These are phyloP conservation scores for Dryococelus australis DNA, from an alignment of 2,888 invertebrate species.

Conservation along the genomic window DNA sequence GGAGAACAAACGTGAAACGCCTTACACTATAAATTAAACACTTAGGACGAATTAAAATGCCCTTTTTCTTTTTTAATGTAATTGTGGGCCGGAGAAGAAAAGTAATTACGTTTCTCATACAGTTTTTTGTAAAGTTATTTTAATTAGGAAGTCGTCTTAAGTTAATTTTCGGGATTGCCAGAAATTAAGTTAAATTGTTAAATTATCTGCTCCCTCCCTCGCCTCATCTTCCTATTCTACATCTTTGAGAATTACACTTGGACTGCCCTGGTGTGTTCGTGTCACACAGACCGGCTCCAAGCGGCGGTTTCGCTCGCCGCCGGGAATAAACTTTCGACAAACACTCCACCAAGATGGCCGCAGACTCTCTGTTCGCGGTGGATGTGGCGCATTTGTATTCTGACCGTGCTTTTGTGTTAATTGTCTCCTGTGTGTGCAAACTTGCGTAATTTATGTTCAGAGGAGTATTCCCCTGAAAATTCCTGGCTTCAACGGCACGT, in stretches of 20 bases:
- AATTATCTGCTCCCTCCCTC: not conserved
- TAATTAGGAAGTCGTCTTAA: slow-evolving; percentile 8
- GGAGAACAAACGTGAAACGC: not conserved
- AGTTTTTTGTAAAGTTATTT: not conserved
- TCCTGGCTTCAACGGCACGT: too few relatives aligned
- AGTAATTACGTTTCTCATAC: not conserved
- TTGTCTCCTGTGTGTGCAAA: not conserved
- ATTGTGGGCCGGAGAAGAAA: not conserved
- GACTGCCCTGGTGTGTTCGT: not conserved
- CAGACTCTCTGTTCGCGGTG: not conserved
- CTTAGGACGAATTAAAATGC: not conserved
- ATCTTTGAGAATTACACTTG: not conserved
- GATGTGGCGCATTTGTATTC: not conserved
- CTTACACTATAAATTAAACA: not conserved
- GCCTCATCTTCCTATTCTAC: not conserved
- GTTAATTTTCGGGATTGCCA: not conserved
- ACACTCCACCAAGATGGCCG: not conserved
- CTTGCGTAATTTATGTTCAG: not conserved
- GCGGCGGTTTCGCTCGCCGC: not conserved
- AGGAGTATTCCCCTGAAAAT: too few relatives aligned
- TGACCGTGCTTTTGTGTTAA: not conserved
- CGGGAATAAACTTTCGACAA: too few relatives aligned
- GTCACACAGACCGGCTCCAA: not conserved
- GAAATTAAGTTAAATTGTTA: slow-evolving; percentile 6
- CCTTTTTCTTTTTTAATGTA: not conserved